phyloP scores from a whole-genome alignment of 1,140 invertebrate genomes.

The Lepeophtheirus salmonis region DNA sequence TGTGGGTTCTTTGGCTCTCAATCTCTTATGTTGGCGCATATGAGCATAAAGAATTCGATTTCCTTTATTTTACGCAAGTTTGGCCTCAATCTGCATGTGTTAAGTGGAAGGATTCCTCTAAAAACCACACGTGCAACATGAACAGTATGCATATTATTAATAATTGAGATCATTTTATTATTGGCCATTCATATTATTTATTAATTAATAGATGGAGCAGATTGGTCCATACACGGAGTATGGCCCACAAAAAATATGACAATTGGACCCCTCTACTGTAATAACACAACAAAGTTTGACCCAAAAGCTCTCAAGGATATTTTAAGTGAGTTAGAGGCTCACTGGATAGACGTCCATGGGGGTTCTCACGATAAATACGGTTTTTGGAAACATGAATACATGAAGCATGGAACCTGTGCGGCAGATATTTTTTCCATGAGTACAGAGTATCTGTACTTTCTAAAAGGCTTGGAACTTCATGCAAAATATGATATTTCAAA shows the following conservation, averaged over 20 bases:
- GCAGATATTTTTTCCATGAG: neutral
- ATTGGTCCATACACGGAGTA: constrained; percentile 7
- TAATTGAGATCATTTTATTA: too few relatives aligned
- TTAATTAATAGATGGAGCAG: neutral
- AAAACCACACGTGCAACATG: neutral
- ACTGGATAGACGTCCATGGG: constrained; percentile 13
- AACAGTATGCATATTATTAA: too few relatives aligned
- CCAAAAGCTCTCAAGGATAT: neutral
- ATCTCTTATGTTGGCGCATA: too few relatives aligned
- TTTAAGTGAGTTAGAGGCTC: neutral
- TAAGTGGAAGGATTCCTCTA: neutral
- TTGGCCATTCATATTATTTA: too few relatives aligned
- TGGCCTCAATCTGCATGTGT: neutral
- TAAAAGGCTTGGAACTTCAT: neutral
- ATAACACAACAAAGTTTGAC: constrained; percentile 1
- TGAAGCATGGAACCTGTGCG: constrained; percentile 13
- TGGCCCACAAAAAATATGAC: constrained; percentile 12
- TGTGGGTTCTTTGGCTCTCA: too few relatives aligned
- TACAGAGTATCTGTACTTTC: constrained; percentile 7
- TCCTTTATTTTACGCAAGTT: neutral
- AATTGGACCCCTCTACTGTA: constrained; percentile 8
- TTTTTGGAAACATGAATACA: constrained; percentile 12
- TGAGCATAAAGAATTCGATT: too few relatives aligned
- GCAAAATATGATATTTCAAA: neutral
- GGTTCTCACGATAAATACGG: neutral